Percentiles rank a stretch among this genome's conserved stretches.
phyloP scores from a whole-genome alignment of 2,113 vertebrate species.

The Lepidiolamprologus cunningtoni region DNA sequence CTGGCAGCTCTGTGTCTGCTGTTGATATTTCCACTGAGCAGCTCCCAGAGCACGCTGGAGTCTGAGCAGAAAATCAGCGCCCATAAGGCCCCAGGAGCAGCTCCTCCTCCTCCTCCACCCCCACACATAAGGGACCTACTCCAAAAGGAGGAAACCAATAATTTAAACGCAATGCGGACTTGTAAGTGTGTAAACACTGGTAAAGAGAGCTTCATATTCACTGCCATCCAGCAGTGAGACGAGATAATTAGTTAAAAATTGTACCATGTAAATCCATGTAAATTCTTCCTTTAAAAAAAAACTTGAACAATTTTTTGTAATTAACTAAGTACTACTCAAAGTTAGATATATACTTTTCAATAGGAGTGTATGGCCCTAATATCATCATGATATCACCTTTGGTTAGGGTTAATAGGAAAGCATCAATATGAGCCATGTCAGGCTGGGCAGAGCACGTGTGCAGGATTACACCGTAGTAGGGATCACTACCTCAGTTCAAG shows the following conservation, averaged over 20 bases:
- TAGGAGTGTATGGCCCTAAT: background rate
- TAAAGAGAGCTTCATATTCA: background rate
- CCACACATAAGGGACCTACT: constrained; percentile 8
- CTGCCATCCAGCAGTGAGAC: background rate
- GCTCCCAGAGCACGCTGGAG: constrained; percentile 44
- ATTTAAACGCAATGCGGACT: constrained; percentile 19
- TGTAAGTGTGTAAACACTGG: constrained; percentile 26
- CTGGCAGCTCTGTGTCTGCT: constrained; percentile 31
- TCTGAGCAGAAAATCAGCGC: background rate
- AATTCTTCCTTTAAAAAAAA: background rate
- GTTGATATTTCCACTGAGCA: constrained; percentile 44
- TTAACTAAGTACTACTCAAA: background rate
- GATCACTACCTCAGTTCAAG: background rate
- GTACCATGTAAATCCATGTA: background rate
- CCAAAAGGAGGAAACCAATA: background rate
- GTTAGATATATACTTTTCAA: background rate
- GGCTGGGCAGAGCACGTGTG: background rate
- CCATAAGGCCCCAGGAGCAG: background rate
- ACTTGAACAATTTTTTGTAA: background rate
- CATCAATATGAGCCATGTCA: background rate
- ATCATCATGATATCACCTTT: background rate
- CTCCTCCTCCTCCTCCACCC: background rate
- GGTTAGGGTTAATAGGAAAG: background rate
- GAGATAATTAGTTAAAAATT: background rate
- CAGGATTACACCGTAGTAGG: background rate